Evolutionary conservation across 2,797 vertebrate species (phyloP).

Genomic region (Mormyrus proboscirostris): DNA sequence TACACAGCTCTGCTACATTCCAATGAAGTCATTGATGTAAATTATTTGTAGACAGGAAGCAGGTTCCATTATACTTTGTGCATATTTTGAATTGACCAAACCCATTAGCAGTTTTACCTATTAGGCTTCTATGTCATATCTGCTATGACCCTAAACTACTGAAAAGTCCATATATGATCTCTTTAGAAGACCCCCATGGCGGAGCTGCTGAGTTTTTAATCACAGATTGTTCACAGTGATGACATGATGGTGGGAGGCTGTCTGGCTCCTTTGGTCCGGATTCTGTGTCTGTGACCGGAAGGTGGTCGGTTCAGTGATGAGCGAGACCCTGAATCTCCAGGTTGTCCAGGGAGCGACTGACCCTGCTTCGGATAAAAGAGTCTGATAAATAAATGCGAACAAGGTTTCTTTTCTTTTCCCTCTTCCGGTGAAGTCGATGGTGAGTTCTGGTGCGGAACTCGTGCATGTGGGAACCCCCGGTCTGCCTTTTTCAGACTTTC

Average conservation of each 20-base stretch:
- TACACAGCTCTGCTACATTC: not conserved
- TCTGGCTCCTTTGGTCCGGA: not conserved
- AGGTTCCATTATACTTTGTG: not conserved
- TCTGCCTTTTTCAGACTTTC: not conserved
- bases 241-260: not conserved
- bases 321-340: not conserved
- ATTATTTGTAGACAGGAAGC: not conserved
- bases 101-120: not conserved
- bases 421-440: not conserved
- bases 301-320: not conserved
- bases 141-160: not conserved
- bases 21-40: not conserved
- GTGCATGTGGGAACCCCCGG: not conserved
- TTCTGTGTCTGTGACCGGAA: not conserved
- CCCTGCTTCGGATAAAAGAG: not conserved
- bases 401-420: not conserved
- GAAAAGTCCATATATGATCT: not conserved
- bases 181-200: not conserved
- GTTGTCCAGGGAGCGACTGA: not conserved
- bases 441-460: not conserved
- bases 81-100: not conserved
- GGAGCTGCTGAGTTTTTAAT: not conserved
- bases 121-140: not conserved
- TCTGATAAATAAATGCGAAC: not conserved
- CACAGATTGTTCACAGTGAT: not conserved